Conservation (phyloP, 2,113 vertebrate genomes). For the Bagarius yarrelli region DNA sequence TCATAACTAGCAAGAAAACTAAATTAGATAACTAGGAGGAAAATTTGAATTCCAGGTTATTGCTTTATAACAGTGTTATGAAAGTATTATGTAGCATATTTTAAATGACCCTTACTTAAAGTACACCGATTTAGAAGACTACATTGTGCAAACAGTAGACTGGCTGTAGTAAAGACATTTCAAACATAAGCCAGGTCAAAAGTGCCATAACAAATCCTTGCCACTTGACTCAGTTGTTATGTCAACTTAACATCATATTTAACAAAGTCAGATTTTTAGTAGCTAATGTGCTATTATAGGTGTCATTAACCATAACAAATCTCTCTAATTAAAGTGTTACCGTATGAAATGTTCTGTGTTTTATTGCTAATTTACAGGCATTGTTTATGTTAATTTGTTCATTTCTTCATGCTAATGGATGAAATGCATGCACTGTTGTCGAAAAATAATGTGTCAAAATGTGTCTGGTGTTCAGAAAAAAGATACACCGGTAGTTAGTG, state of each 20-base stretch:
- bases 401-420: background rate
- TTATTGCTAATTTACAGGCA: background rate
- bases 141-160: no score
- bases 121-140: background rate
- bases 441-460: background rate
- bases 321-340: background rate
- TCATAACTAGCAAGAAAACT: background rate
- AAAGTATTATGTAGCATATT: background rate
- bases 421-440: background rate
- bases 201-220: background rate
- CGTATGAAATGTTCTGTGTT: background rate
- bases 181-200: background rate
- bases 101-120: background rate
- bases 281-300: background rate
- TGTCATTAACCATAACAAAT: background rate
- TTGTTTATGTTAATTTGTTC: background rate
- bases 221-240: background rate
- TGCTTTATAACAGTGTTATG: background rate
- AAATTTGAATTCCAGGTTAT: background rate
- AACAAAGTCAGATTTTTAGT: background rate
- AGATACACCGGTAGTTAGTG: background rate
- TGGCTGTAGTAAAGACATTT: background rate
- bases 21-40: background rate
- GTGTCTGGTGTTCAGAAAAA: conserved; percentile 4
- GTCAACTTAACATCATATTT: background rate